Evolutionary conservation across 2,888 invertebrate genomes (phyloP), one percentile per base, ranked within the genome.

Genomic region (Drosophila incognita): DNA sequence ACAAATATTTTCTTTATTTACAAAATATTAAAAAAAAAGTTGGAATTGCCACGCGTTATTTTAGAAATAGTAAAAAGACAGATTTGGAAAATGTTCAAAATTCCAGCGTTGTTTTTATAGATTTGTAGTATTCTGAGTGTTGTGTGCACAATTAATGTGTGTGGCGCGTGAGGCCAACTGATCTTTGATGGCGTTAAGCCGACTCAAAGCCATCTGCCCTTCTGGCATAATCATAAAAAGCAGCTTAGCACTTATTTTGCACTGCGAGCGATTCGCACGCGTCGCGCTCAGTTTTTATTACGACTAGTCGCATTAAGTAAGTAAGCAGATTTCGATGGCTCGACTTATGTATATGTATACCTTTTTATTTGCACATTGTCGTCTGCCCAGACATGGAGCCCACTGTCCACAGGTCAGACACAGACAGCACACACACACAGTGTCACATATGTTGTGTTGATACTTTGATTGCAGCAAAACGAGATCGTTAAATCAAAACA

Each of bases 401-500:
- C 51, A 48, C 57, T 60, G 62, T 36, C 67, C 74, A 62, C 6
- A 38, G 74, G 67, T 52, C 67, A 66, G 33, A 24, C 42, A 24
- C 42, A 42, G 11, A 42, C 42, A 60, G 11, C 24, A 8, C 24
- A 42, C n/a, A 54, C 49, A 53, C 29, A 42, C 36, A 51, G 21
- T 54, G 15, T 38, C 54, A 40, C 49, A 35, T 38, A 51, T 53
- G 42, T 59, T 60, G 76, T 56, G 63, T 66, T 58, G 83, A 51
- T 81, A 49, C 80, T 83, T 77, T 81, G 82, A 87, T 87, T 82
- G 82, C 79, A 65, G 82, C 79, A 78, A 81, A 80, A 63, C 83
- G 81, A 78, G 71, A 81, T 83, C 84, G 87, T 82, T 87, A 82
- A 82, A 82, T 82, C 82, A 82, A 86, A 87, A 83, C 79, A 82